Conservation (phyloP, 2,888 invertebrate species). For the Aproaerema taeniolella region DNA sequence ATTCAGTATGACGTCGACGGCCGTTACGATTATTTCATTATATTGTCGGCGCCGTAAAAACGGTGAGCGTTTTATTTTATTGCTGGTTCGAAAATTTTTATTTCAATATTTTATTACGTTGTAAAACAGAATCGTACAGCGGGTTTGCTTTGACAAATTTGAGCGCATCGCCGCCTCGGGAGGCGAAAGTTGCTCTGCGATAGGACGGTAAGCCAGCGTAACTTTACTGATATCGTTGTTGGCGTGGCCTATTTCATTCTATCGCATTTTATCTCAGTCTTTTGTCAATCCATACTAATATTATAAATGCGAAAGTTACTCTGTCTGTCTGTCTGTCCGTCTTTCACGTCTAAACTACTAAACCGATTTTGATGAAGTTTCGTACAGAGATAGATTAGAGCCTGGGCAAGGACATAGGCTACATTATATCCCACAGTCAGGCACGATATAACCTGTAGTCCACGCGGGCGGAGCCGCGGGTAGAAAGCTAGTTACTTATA, state of each 20-base stretch:
- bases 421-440: too few relatives aligned
- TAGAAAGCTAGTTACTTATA: too few relatives aligned
- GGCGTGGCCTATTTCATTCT: slow-evolving; percentile 7
- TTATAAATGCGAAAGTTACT: too few relatives aligned
- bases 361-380: too few relatives aligned
- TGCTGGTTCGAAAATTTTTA: slow-evolving; percentile 65
- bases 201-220: slow-evolving; percentile 16
- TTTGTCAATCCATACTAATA: too few relatives aligned
- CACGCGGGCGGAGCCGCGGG: too few relatives aligned
- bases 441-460: too few relatives aligned
- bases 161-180: slow-evolving; percentile 36
- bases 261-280: slow-evolving; percentile 2
- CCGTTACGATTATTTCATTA: slow-evolving; percentile 77
- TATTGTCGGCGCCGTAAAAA: slow-evolving; percentile 75
- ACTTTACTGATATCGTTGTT: slow-evolving; percentile 14
- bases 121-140: slow-evolving; percentile 52
- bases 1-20: slow-evolving; percentile 69
- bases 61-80: slow-evolving; percentile 74
- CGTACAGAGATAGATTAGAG: too few relatives aligned
- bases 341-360: too few relatives aligned
- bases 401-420: too few relatives aligned
- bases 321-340: too few relatives aligned
- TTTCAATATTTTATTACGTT: slow-evolving; percentile 73
- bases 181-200: slow-evolving; percentile 27
- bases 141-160: slow-evolving; percentile 43